These are phyloP conservation scores for Aplidium turbinatum DNA, from an alignment of 23 tunicate genomes.

Conservation along the genomic window DNA sequence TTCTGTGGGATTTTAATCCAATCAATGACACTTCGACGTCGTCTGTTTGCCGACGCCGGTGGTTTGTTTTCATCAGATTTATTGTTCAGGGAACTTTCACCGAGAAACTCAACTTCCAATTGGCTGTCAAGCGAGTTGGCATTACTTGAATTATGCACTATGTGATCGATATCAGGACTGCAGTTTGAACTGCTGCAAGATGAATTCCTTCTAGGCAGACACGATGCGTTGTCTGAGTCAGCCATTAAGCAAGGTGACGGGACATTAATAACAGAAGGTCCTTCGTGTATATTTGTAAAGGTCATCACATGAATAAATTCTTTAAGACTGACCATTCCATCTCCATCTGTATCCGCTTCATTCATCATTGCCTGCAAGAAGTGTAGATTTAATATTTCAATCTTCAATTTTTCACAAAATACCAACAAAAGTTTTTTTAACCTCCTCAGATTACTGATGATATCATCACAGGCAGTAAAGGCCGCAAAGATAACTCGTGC, in stretches of 20 bases:
- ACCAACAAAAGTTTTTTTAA: no score
- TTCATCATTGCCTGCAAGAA: constrained; percentile 63
- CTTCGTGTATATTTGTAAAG: not conserved
- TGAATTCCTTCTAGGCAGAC: not conserved
- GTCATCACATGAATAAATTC: constrained; percentile 71
- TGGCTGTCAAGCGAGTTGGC: not conserved
- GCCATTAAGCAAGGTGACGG: no score
- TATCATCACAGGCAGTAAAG: no score
- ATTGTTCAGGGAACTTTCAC: not conserved
- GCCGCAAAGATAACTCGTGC: no score
- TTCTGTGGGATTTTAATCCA: constrained; percentile 18
- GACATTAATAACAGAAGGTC: not conserved
- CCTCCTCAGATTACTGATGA: no score
- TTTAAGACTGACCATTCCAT: constrained; percentile 55
- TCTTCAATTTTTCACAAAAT: no score
- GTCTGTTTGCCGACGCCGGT: not conserved
- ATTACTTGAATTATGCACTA: not conserved
- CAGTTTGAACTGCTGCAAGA: no score
- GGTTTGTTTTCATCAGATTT: not conserved
- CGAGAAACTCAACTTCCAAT: not conserved
- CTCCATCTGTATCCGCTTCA: constrained; percentile 73
- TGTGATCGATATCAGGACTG: no score
- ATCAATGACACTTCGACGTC: constrained; percentile 25
- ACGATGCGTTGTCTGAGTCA: no score
- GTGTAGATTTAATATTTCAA: not conserved